Percentiles rank a stretch among this genome's conserved stretches.
Conservation (phyloP, 1,140 invertebrate genomes). For the Contarinia nasturtii region DNA sequence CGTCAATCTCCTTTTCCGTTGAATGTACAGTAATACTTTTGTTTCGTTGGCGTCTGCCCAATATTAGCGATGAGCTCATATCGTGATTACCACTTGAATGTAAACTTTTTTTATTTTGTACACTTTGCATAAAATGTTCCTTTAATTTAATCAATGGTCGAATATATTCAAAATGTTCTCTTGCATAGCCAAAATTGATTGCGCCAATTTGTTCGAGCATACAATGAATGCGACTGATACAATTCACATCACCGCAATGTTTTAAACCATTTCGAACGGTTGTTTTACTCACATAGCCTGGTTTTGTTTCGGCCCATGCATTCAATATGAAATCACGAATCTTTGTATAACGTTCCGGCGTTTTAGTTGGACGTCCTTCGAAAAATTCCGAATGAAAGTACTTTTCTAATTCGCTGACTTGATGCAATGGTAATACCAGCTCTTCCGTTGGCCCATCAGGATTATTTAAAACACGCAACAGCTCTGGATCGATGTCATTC, state of each 20-base stretch:
- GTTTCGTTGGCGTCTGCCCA: not conserved
- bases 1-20: slow-evolving; percentile 27
- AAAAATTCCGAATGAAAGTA: slow-evolving; percentile 37
- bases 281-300: slow-evolving; percentile 39
- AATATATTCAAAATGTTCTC: slow-evolving; percentile 10
- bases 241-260: slow-evolving; percentile 43
- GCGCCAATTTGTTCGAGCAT: slow-evolving; percentile 41
- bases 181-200: slow-evolving; percentile 44
- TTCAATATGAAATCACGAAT: slow-evolving; percentile 40
- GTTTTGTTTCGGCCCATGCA: slow-evolving; percentile 31
- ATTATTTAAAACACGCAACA: slow-evolving; percentile 10
- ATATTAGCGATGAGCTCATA: not conserved
- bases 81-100: not conserved
- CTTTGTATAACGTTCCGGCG: slow-evolving; percentile 35
- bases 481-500: slow-evolving; percentile 2
- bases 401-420: slow-evolving; percentile 33
- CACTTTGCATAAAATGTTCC: not conserved
- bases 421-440: slow-evolving; percentile 17
- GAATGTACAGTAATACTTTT: not conserved
- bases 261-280: slow-evolving; percentile 33
- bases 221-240: slow-evolving; percentile 37
- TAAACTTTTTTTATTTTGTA: not conserved
- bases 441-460: slow-evolving; percentile 26
- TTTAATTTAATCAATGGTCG: slow-evolving; percentile 3
- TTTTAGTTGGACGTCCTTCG: slow-evolving; percentile 33